Percentiles rank a stretch among this genome's conserved stretches.
These are phyloP conservation scores for Stomorhina lunata DNA, from an alignment of 2,888 invertebrate species.

Conservation along the genomic window DNA sequence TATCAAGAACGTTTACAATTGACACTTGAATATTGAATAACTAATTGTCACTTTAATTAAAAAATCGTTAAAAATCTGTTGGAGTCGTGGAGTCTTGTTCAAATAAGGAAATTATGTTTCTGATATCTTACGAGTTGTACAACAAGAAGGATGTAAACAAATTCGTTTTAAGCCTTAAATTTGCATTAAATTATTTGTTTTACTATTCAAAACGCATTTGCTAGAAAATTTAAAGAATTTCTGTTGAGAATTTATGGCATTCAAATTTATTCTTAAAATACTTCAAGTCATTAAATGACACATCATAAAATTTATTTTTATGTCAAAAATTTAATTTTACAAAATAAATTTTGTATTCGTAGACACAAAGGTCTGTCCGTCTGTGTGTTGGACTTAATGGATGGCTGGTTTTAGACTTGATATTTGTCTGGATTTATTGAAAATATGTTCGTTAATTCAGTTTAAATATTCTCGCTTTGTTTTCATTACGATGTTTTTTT, in stretches of 20 bases:
- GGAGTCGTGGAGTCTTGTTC: too few relatives aligned
- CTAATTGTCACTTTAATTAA: constrained; percentile 38
- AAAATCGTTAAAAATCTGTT: too few relatives aligned
- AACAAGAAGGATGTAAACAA: constrained; percentile 34
- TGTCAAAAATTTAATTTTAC: background rate
- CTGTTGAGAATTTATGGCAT: background rate
- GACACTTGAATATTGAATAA: constrained; percentile 42
- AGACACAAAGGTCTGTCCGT: background rate
- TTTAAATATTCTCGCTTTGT: constrained; percentile 15
- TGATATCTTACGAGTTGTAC: too few relatives aligned
- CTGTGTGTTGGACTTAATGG: background rate
- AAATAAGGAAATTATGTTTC: too few relatives aligned
- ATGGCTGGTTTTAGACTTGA: background rate
- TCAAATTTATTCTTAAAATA: constrained; percentile 37
- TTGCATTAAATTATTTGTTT: constrained; percentile 2
- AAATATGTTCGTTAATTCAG: constrained; percentile 10
- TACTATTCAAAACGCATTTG: constrained; percentile 26
- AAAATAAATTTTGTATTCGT: constrained; percentile 6
- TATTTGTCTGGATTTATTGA: background rate
- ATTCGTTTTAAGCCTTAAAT: background rate
- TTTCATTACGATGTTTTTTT: background rate
- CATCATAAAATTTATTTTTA: constrained; percentile 42
- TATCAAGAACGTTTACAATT: constrained; percentile 32
- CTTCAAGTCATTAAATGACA: constrained; percentile 57
- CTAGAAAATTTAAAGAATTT: background rate